Conservation (phyloP, 2,113 vertebrate species). For the Macroglossus sobrinus region DNA sequence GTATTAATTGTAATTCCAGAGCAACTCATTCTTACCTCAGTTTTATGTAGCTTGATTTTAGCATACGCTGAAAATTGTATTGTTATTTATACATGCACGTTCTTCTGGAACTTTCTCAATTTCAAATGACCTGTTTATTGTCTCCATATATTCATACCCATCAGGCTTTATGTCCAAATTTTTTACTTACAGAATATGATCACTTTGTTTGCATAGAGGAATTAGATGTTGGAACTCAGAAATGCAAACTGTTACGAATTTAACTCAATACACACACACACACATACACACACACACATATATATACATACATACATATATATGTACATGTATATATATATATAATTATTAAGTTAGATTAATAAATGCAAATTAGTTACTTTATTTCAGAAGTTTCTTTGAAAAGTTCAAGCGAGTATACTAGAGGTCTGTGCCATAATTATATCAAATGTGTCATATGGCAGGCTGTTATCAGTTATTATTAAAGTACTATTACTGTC, state of each 20-base stretch:
- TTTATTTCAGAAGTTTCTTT: neutral
- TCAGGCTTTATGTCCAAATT: neutral
- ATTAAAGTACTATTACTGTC: neutral
- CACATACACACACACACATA: no score
- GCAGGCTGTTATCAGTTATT: neutral
- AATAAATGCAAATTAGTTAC: neutral
- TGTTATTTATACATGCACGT: neutral
- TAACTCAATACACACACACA: neutral
- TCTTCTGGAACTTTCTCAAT: neutral
- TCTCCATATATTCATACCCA: neutral
- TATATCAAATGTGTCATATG: neutral
- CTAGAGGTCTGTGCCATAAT: neutral
- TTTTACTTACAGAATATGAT: neutral
- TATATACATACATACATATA: neutral
- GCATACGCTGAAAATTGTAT: neutral
- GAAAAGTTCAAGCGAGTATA: neutral
- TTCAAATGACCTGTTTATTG: neutral
- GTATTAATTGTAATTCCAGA: neutral
- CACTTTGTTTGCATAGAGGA: neutral
- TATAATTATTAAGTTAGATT: neutral
- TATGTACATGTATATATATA: no score
- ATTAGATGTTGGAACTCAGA: neutral
- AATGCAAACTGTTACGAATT: neutral
- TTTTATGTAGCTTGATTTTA: neutral
- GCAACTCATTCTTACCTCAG: neutral